Evolutionary conservation across 2,113 vertebrate genomes (phyloP).

Genomic region (Limnothrissa miodon): DNA sequence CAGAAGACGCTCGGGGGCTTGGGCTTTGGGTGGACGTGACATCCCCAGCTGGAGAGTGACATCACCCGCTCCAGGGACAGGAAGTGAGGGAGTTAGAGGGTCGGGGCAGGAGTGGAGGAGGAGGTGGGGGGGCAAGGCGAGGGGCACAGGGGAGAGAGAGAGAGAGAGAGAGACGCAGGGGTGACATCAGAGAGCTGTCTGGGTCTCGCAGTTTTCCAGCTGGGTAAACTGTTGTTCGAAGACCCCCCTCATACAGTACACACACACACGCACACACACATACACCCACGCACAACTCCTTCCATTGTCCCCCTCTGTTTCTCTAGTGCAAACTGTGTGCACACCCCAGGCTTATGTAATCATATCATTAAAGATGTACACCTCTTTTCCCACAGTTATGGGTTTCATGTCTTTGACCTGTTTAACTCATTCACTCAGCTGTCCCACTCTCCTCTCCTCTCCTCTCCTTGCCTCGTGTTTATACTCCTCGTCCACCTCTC

Average conservation of each 20-base stretch:
- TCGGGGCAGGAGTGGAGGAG: conserved; percentile 28
- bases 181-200: conserved; percentile 70
- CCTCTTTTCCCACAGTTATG: conserved; percentile 12
- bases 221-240: conserved; percentile 68
- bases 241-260: conserved; percentile 28
- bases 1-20: conserved; percentile 16
- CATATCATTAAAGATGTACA: conserved; percentile 10
- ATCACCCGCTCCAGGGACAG: conserved; percentile 66
- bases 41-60: conserved; percentile 74
- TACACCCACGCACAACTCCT: neutral
- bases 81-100: conserved; percentile 65
- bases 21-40: conserved; percentile 63
- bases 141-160: conserved; percentile 37
- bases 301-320: neutral
- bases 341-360: conserved; percentile 16
- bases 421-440: neutral
- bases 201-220: conserved; percentile 63
- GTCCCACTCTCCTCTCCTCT: neutral
- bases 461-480: neutral
- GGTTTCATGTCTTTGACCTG: neutral
- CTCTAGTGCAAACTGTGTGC: conserved; percentile 18
- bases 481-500: neutral
- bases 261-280: neutral
- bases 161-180: conserved; percentile 18
- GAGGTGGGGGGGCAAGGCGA: neutral